A percentile compares a stretch with the other conserved stretches of the same genome.
Evolutionary conservation across 1,140 invertebrate genomes (phyloP).

Genomic region (Hylaeus anthracinus): DNA sequence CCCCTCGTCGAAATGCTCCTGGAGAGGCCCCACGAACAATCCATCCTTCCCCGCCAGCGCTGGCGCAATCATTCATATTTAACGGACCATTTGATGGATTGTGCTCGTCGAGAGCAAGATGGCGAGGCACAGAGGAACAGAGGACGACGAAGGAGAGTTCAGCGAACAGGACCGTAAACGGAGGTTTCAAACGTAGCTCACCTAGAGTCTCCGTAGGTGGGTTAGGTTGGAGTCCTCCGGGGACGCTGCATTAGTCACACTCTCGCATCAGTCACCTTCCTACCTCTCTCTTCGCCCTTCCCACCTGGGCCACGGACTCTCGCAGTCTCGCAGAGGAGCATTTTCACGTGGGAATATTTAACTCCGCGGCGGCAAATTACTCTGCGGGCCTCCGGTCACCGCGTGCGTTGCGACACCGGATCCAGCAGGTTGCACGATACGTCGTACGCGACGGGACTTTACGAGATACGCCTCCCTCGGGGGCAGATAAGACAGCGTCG

Average conservation of each 20-base stretch:
- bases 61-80: slow-evolving; percentile 66
- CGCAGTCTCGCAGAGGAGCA: slow-evolving; percentile 31
- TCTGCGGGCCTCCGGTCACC: slow-evolving; percentile 52
- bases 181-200: slow-evolving; percentile 23
- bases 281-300: background rate
- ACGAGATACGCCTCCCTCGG: slow-evolving; percentile 46
- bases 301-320: slow-evolving; percentile 11
- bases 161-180: slow-evolving; percentile 25
- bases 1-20: slow-evolving; percentile 8
- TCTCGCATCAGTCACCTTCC: slow-evolving; percentile 63
- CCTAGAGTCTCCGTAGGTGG: slow-evolving; percentile 23
- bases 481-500: slow-evolving; percentile 41
- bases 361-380: slow-evolving; percentile 62
- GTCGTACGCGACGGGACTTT: slow-evolving; percentile 40
- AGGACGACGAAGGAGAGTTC: slow-evolving; percentile 8
- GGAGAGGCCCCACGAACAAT: background rate
- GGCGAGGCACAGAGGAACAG: background rate
- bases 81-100: slow-evolving; percentile 69
- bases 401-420: slow-evolving; percentile 8
- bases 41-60: slow-evolving; percentile 1
- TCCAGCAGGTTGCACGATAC: slow-evolving; percentile 28
- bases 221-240: slow-evolving; percentile 47
- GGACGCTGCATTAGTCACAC: slow-evolving; percentile 70
- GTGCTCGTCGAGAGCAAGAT: slow-evolving; percentile 27
- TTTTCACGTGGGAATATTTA: slow-evolving; percentile 73